These are phyloP conservation scores for Rhingia campestris DNA, from an alignment of 2,888 invertebrate genomes.

Conservation along the genomic window DNA sequence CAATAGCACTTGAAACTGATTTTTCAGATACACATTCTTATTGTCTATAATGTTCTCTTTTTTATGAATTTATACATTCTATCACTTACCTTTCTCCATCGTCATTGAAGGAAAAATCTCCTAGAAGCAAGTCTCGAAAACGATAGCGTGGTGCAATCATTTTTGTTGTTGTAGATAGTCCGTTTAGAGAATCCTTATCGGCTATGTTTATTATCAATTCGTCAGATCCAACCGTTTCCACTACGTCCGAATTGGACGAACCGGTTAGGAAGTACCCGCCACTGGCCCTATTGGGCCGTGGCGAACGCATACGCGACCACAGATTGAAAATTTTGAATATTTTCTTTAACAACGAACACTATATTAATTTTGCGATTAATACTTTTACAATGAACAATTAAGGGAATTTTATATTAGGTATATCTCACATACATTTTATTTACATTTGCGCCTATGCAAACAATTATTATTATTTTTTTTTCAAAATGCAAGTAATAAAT, in stretches of 20 bases:
- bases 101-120: conserved; percentile 90
- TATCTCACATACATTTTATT: conserved; percentile 6
- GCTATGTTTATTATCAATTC: conserved; percentile 81
- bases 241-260: conserved; percentile 77
- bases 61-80: not conserved
- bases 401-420: not conserved
- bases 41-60: no score
- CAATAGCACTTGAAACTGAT: no score
- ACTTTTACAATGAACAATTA: not conserved
- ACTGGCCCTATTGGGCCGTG: conserved; percentile 83
- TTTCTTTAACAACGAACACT: conserved; percentile 12
- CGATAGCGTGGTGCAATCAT: conserved; percentile 87
- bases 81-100: conserved; percentile 89
- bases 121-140: conserved; percentile 89
- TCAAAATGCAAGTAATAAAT: no score
- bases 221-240: conserved; percentile 76
- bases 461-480: no score
- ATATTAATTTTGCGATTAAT: not conserved
- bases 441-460: not conserved
- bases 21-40: no score
- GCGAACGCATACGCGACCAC: conserved; percentile 82
- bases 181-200: conserved; percentile 77
- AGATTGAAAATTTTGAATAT: conserved; percentile 79
- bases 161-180: conserved; percentile 77
- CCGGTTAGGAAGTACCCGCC: conserved; percentile 81